phyloP scores from a whole-genome alignment of 2,888 invertebrate genomes.

The Drosophila anceps region DNA sequence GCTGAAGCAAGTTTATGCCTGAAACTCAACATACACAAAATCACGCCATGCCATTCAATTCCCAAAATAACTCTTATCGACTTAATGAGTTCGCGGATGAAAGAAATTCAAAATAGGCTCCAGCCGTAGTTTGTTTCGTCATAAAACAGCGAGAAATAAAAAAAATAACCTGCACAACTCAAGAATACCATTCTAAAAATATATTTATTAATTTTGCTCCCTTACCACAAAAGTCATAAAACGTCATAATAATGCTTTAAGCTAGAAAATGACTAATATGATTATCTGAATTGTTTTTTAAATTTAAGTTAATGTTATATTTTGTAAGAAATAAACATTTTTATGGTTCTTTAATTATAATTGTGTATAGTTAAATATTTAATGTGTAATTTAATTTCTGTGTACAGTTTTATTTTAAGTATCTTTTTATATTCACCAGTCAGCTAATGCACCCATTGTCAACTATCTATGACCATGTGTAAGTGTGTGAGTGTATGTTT shows the following conservation, averaged over 20 bases:
- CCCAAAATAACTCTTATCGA: conserved; percentile 1
- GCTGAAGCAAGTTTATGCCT: background rate
- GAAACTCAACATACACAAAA: background rate
- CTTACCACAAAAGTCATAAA: background rate
- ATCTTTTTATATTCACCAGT: conserved; percentile 14
- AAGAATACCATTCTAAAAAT: background rate
- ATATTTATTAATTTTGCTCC: background rate
- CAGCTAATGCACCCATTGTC: conserved; percentile 25
- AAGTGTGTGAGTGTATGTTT: background rate
- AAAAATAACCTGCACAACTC: background rate
- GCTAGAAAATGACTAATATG: background rate
- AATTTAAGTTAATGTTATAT: no score
- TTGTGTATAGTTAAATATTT: background rate
- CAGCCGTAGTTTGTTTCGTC: background rate
- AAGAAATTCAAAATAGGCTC: background rate
- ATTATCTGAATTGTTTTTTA: background rate
- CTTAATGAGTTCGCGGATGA: background rate
- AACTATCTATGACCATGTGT: conserved; percentile 26
- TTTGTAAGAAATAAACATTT: no score
- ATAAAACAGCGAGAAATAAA: background rate
- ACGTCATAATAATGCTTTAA: background rate
- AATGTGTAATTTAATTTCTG: background rate
- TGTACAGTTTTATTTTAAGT: background rate
- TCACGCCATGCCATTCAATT: background rate
- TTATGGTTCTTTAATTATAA: background rate